Evolutionary conservation across 2,888 invertebrate genomes (phyloP).

Genomic region (Drosophila neonasuta): DNA sequence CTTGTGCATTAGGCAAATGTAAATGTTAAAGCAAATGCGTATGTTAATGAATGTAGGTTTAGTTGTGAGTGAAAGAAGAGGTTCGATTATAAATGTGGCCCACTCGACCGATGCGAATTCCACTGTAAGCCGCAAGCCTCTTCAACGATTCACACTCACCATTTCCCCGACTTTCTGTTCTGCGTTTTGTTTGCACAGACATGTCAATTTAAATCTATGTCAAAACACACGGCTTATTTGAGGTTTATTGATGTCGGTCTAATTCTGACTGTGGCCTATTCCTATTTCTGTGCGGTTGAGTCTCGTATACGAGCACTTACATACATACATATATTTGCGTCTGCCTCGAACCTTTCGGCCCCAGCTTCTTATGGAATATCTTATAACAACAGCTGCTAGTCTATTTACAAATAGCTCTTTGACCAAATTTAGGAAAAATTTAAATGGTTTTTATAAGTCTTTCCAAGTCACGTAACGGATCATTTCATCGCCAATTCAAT

Average conservation of each 20-base stretch:
- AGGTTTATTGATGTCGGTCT: slow-evolving; percentile 77
- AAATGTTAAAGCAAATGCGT: slow-evolving; percentile 34
- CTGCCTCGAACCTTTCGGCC: slow-evolving; percentile 2
- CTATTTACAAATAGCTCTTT: slow-evolving; percentile 13
- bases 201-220: slow-evolving; percentile 78
- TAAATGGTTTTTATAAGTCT: slow-evolving; percentile 69
- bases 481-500: slow-evolving; percentile 71
- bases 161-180: slow-evolving; percentile 25
- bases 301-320: too few species aligned
- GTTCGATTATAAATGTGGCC: slow-evolving; percentile 39
- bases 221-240: slow-evolving; percentile 77
- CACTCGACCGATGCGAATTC: slow-evolving; percentile 56
- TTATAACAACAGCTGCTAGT: not conserved
- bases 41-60: slow-evolving; percentile 6
- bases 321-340: not conserved
- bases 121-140: not conserved
- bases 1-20: slow-evolving; percentile 64
- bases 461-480: slow-evolving; percentile 73
- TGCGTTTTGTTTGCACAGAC: slow-evolving; percentile 65
- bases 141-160: not conserved
- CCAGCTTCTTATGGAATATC: not conserved
- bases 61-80: not conserved
- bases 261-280: slow-evolving; percentile 27
- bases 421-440: slow-evolving; percentile 72
- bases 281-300: not conserved